These are phyloP conservation scores for Bungarus multicinctus DNA, from an alignment of 2,113 vertebrate genomes.

Conservation along the genomic window DNA sequence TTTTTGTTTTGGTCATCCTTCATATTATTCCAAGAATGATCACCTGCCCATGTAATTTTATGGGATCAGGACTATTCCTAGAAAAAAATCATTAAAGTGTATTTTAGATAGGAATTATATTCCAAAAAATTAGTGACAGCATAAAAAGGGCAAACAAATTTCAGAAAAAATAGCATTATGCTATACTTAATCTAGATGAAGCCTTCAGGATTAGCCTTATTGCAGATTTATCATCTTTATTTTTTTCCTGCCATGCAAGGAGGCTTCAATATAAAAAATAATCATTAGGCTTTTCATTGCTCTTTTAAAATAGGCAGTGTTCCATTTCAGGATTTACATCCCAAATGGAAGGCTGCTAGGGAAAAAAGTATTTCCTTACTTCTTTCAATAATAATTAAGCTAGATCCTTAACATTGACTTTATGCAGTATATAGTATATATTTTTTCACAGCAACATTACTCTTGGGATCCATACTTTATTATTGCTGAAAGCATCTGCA, in stretches of 20 bases:
- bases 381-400: constrained; percentile 22
- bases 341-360: not conserved
- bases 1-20: not conserved
- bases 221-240: not conserved
- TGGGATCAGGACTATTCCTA: not conserved
- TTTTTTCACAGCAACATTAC: constrained; percentile 35
- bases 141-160: not conserved
- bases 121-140: not conserved
- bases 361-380: not conserved
- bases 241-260: not conserved
- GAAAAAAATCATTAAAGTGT: not conserved
- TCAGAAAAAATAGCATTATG: not conserved
- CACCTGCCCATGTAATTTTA: not conserved
- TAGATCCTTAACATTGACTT: constrained; percentile 20
- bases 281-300: not conserved
- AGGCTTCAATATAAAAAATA: not conserved
- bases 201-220: not conserved
- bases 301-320: not conserved
- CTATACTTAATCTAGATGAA: not conserved
- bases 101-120: not conserved
- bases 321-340: not conserved
- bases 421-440: constrained; percentile 35
- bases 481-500: constrained; percentile 50
- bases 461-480: constrained; percentile 37
- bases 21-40: not conserved